Evolutionary conservation across 2,888 invertebrate species (phyloP).

Genomic region (Limnephilus auricula): DNA sequence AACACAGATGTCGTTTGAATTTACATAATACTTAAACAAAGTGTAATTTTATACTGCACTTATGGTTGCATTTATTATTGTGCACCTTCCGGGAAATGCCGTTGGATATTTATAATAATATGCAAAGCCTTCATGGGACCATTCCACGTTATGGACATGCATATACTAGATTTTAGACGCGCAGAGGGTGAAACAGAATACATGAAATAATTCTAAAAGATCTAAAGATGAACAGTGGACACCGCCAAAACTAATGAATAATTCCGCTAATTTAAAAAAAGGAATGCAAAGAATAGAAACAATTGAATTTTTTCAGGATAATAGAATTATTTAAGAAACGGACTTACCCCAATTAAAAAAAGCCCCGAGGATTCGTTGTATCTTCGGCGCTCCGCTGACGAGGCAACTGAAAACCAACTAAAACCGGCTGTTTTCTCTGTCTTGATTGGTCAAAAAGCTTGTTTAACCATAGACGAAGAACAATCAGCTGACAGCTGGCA

Average conservation of each 20-base stretch:
- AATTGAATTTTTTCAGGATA: not conserved
- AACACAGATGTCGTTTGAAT: not conserved
- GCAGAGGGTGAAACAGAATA: not conserved
- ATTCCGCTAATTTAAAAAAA: not conserved
- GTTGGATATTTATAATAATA: constrained; percentile 20
- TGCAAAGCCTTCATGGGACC: constrained; percentile 19
- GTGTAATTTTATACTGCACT: not conserved
- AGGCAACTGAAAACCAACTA: too few species aligned
- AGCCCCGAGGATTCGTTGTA: too few species aligned
- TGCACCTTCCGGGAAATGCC: constrained; percentile 21
- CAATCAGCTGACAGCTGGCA: too few species aligned
- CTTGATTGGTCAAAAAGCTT: too few species aligned
- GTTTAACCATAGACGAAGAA: too few species aligned
- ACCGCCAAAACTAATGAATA: not conserved
- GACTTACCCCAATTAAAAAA: too few species aligned
- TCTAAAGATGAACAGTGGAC: not conserved
- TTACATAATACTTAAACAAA: not conserved
- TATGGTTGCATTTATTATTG: not conserved
- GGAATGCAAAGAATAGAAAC: not conserved
- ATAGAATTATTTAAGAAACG: not conserved
- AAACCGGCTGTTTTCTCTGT: too few species aligned
- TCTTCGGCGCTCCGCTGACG: too few species aligned
- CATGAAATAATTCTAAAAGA: not conserved
- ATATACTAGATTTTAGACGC: not conserved
- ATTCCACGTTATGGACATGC: constrained; percentile 6